Percentiles rank a stretch among this genome's conserved stretches.
Conservation (phyloP, 2,888 invertebrate genomes). For the Orthonychiurus folsomi region DNA sequence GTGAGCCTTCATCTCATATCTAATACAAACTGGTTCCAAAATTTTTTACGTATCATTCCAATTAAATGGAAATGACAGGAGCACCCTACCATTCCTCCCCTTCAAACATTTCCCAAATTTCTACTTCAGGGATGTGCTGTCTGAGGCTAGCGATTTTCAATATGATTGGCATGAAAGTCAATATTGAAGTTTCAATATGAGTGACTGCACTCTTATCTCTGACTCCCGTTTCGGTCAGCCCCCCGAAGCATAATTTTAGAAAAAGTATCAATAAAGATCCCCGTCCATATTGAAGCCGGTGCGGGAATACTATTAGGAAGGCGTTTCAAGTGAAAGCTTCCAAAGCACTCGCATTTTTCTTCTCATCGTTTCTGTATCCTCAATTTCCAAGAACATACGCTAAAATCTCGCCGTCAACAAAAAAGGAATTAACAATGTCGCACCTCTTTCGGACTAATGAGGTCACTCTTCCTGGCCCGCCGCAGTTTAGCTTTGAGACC, state of each 20-base stretch:
- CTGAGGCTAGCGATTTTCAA: not conserved
- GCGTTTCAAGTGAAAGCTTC: too few species aligned
- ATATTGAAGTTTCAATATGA: not conserved
- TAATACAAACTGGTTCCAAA: not conserved
- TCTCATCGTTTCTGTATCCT: too few species aligned
- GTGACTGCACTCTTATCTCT: too few species aligned
- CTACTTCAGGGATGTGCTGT: not conserved
- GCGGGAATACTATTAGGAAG: too few species aligned
- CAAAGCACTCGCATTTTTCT: too few species aligned
- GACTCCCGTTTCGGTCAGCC: too few species aligned
- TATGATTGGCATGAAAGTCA: not conserved
- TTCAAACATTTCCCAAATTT: not conserved
- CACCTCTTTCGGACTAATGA: constrained; percentile 42
- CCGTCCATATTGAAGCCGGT: too few species aligned
- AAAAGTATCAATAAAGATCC: too few species aligned
- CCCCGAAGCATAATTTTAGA: too few species aligned
- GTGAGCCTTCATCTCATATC: not conserved
- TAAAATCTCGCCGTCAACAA: too few species aligned
- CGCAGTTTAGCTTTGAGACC: constrained; percentile 51
- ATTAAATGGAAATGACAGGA: not conserved
- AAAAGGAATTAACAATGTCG: too few species aligned
- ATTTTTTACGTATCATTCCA: not conserved
- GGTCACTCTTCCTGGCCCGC: constrained; percentile 39
- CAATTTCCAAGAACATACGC: too few species aligned
- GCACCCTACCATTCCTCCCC: not conserved